Evolutionary conservation across 2,113 vertebrate species (phyloP).

Genomic region (Stercorarius parasiticus): DNA sequence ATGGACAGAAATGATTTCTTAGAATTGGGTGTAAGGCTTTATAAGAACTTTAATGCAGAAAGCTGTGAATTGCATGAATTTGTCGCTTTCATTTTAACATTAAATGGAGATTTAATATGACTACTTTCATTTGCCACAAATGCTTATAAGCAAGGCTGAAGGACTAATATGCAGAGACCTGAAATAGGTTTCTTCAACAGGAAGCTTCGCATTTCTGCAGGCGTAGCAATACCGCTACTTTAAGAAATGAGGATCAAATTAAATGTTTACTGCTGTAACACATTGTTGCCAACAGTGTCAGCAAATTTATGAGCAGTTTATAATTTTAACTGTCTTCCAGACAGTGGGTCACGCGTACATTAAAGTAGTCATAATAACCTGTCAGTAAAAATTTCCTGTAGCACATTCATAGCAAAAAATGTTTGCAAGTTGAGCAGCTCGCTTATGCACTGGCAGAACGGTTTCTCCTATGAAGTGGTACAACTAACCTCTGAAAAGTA

Average conservation of each 20-base stretch:
- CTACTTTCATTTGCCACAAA: slow-evolving; percentile 51
- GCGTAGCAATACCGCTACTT: slow-evolving; percentile 26
- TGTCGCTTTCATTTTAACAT: slow-evolving; percentile 37
- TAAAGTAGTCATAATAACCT: slow-evolving; percentile 70
- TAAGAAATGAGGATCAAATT: slow-evolving; percentile 70
- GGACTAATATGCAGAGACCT: slow-evolving; percentile 11
- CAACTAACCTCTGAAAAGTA: not conserved
- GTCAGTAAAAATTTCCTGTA: slow-evolving; percentile 70
- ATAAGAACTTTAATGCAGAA: slow-evolving; percentile 20
- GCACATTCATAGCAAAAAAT: slow-evolving; percentile 50
- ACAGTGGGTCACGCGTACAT: slow-evolving; percentile 59
- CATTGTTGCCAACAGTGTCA: slow-evolving; percentile 22
- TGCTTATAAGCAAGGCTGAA: slow-evolving; percentile 27
- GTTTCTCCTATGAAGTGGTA: not conserved
- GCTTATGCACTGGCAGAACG: not conserved
- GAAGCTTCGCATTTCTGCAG: not conserved
- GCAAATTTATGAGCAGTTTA: slow-evolving; percentile 67
- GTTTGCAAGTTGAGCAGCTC: not conserved
- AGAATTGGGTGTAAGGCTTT: not conserved
- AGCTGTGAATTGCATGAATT: slow-evolving; percentile 31
- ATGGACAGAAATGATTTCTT: slow-evolving; percentile 2
- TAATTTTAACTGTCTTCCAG: slow-evolving; percentile 66
- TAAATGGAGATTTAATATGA: slow-evolving; percentile 57
- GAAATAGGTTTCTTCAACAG: slow-evolving; percentile 43
- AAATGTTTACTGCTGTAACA: slow-evolving; percentile 61